A percentile compares a stretch with the other conserved stretches of the same genome.
Conservation (phyloP, 2,888 invertebrate species). For the Acleris literana region DNA sequence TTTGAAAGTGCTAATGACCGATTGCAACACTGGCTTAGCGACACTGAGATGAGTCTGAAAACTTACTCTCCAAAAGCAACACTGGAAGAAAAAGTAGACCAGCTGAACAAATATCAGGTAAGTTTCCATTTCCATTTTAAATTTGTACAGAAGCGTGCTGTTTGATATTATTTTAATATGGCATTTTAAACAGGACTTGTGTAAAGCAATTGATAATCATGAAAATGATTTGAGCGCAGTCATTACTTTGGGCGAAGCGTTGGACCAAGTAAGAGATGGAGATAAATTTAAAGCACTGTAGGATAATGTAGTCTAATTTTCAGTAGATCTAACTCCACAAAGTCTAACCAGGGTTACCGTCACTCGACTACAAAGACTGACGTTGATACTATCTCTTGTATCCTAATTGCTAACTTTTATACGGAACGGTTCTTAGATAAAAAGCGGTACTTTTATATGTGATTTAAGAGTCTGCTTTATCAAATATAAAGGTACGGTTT, state of each 20-base stretch:
- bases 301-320: slow-evolving; percentile 71
- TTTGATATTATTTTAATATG: slow-evolving; percentile 47
- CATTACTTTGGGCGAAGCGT: slow-evolving; percentile 89
- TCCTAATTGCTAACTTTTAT: not conserved
- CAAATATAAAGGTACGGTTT: not conserved
- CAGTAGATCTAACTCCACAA: slow-evolving; percentile 75
- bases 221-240: slow-evolving; percentile 89
- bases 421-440: not conserved
- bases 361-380: slow-evolving; percentile 8
- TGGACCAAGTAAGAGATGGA: slow-evolving; percentile 90
- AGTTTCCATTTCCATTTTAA: slow-evolving; percentile 42
- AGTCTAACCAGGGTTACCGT: slow-evolving; percentile 51
- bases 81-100: slow-evolving; percentile 94
- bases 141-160: slow-evolving; percentile 21
- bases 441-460: not conserved
- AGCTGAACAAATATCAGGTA: slow-evolving; percentile 95
- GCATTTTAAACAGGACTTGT: slow-evolving; percentile 87
- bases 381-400: slow-evolving; percentile 21
- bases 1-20: slow-evolving; percentile 94
- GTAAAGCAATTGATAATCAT: slow-evolving; percentile 88
- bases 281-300: slow-evolving; percentile 62
- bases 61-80: slow-evolving; percentile 93
- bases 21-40: slow-evolving; percentile 91
- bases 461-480: not conserved
- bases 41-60: slow-evolving; percentile 93